A percentile compares a stretch with the other conserved stretches of the same genome.
phyloP scores from a whole-genome alignment of 1,140 invertebrate species.

The Tribolium castaneum region DNA sequence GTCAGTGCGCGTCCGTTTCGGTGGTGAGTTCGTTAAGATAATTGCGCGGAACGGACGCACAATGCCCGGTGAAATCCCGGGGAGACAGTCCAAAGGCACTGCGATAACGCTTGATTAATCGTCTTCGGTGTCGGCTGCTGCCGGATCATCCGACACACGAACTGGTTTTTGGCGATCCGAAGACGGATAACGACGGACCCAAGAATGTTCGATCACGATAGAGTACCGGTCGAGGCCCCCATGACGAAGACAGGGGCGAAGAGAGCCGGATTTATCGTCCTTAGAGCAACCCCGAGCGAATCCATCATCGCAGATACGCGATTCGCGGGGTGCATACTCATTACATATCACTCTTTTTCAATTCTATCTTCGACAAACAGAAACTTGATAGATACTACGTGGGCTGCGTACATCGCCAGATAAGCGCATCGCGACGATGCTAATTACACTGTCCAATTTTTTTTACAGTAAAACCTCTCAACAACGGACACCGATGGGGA shows the following conservation, averaged over 20 bases:
- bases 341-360: conserved; percentile 41
- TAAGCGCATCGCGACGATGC: background rate
- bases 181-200: conserved; percentile 56
- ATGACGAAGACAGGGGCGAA: conserved; percentile 41
- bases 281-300: conserved; percentile 39
- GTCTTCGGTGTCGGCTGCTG: conserved; percentile 52
- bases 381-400: background rate
- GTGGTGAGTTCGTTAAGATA: conserved; percentile 57
- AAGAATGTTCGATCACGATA: conserved; percentile 58
- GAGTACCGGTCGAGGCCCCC: conserved; percentile 37
- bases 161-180: conserved; percentile 58
- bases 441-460: background rate
- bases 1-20: conserved; percentile 29
- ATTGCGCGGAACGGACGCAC: conserved; percentile 56
- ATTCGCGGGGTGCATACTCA: conserved; percentile 46
- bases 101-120: conserved; percentile 59
- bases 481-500: too few species aligned
- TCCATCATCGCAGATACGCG: conserved; percentile 42
- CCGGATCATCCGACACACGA: conserved; percentile 55
- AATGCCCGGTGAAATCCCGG: conserved; percentile 51
- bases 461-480: too few species aligned
- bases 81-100: conserved; percentile 48
- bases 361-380: background rate
- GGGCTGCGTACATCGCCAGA: background rate
- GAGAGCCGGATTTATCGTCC: conserved; percentile 48